phyloP scores from a whole-genome alignment of 1,140 invertebrate species.

The Thaumatotibia leucotreta region DNA sequence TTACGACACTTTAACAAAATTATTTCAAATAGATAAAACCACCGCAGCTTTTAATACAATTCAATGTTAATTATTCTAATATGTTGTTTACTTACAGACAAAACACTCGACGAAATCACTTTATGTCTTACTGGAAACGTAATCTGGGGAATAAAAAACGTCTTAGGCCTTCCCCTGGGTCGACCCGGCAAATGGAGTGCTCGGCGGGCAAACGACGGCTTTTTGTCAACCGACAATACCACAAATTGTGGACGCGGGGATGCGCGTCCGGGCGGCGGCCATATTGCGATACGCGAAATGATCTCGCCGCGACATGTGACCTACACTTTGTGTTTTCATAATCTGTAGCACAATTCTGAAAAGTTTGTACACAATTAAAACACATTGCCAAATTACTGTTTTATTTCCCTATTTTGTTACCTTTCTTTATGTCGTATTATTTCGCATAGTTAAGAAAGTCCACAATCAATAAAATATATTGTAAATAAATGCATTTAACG shows the following conservation, averaged over 20 bases:
- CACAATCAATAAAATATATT: no score
- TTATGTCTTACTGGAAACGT: constrained; percentile 39
- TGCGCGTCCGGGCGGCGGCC: neutral
- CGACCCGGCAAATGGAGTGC: constrained; percentile 29
- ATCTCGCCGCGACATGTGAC: neutral
- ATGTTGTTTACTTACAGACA: constrained; percentile 3
- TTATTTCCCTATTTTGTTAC: no score
- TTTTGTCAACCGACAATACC: constrained; percentile 50
- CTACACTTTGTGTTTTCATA: neutral
- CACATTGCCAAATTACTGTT: no score
- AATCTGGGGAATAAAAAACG: constrained; percentile 43
- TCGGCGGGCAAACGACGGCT: constrained; percentile 35
- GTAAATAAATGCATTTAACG: no score
- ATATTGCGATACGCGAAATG: neutral
- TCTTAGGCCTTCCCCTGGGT: constrained; percentile 29
- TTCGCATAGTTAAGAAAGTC: no score
- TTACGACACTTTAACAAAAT: no score
- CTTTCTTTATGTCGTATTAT: no score
- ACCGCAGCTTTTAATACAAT: neutral
- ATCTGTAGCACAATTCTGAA: no score
- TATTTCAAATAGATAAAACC: neutral
- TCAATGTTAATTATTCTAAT: neutral
- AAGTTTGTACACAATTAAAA: no score
- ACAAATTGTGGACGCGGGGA: constrained; percentile 30
- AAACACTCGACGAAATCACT: constrained; percentile 30